phyloP scores from a whole-genome alignment of 2,113 vertebrate genomes.

The Regulus satrapa region DNA sequence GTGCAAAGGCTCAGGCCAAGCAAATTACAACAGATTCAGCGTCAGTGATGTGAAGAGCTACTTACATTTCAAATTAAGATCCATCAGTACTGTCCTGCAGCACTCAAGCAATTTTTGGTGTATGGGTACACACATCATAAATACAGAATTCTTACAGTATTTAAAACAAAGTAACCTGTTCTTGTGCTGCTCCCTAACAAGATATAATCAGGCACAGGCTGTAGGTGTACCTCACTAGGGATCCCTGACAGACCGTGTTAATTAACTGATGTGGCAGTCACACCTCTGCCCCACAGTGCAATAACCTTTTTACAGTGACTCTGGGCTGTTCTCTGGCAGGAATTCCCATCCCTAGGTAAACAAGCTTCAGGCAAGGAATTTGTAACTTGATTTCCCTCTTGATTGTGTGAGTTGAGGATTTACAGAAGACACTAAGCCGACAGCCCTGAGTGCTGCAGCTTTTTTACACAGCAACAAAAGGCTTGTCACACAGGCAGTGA shows the following conservation, averaged over 20 bases:
- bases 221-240: neutral
- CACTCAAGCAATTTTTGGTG: neutral
- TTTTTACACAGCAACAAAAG: neutral
- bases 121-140: neutral
- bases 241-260: neutral
- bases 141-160: neutral
- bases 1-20: neutral
- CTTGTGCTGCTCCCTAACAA: neutral
- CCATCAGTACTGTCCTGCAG: rapidly evolving
- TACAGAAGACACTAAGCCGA: neutral
- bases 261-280: neutral
- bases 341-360: neutral
- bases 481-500: neutral
- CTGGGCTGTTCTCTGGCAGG: neutral
- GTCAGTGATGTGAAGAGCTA: neutral
- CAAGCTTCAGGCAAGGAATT: neutral
- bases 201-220: neutral
- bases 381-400: neutral
- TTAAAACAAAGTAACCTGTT: neutral
- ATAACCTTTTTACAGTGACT: neutral
- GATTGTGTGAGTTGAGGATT: neutral
- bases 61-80: neutral
- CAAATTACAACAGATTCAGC: neutral
- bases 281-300: neutral
- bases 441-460: neutral